These are phyloP conservation scores for Momotus momota DNA, from an alignment of 2,797 vertebrate genomes.

Conservation along the genomic window DNA sequence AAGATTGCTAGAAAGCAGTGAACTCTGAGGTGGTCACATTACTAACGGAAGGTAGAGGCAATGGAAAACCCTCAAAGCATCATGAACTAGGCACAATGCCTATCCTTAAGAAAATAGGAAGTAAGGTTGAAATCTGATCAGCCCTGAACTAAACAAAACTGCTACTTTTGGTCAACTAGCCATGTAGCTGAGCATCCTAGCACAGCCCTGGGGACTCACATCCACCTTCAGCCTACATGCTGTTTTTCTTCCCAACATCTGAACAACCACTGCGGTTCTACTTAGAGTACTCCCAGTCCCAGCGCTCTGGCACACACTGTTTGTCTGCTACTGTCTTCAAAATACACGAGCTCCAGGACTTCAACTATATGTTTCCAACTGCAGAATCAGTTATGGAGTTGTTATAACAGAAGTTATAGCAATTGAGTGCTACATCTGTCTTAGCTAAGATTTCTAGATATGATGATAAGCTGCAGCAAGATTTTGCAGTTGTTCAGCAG, in stretches of 20 bases:
- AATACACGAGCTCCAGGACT: background rate
- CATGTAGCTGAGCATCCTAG: background rate
- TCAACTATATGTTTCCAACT: background rate
- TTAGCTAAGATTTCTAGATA: background rate
- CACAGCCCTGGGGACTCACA: background rate
- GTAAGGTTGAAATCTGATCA: background rate
- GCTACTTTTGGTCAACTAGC: background rate
- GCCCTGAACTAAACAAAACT: background rate
- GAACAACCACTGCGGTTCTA: background rate
- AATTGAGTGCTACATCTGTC: conserved; percentile 28
- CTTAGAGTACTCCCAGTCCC: background rate
- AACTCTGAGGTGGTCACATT: background rate
- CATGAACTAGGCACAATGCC: background rate
- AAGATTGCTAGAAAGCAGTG: background rate
- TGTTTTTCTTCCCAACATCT: background rate
- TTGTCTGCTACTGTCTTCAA: conserved; percentile 36
- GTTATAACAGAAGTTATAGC: background rate
- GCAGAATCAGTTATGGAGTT: background rate
- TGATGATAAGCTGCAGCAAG: background rate
- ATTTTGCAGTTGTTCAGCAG: background rate
- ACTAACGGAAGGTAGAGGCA: background rate
- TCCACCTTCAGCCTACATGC: background rate
- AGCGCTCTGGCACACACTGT: background rate
- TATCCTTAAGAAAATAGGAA: background rate
- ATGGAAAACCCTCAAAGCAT: background rate